Base-by-base conservation (phyloP, 2,888 invertebrate species). In the Tiphia femorata region DNA sequence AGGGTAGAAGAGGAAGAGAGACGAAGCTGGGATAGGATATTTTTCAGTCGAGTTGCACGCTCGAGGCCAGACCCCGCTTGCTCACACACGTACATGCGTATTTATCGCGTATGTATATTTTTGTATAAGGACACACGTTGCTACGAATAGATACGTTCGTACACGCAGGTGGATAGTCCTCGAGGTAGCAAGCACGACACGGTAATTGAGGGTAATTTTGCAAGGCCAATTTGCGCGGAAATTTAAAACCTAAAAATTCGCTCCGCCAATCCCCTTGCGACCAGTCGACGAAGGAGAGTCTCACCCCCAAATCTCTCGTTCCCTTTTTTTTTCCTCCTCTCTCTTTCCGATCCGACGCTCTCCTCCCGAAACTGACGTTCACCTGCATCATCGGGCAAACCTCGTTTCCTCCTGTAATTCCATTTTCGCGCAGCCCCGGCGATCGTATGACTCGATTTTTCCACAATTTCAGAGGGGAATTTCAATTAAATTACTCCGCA, bases 361-460 rank as follows among this genome's bases (percentile, higher is more conserved):
- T 54, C 58, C 58, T 61, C 58, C n/a, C 49, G 46, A 66, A 53
- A 53, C 30, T 35, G 54, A 5, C 56, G 62, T 71, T 75, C 74
- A 72, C 72, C 75, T 76, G 78, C 76, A 77, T 78, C 80, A 78
- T 79, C 72, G 76, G 67, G 44, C 75, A 76, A 79, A 78, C 72
- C 70, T 70, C 72, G 75, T 82, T 82, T 74, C 65, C 75, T 72
- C 70, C 66, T 69, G 63, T 78, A 79, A 81, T 81, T 79, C 72
- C 73, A 81, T 82, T 82, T 81, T 80, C 77, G 74, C 79, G 66
- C 70, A 72, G 64, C 65, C 64, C 67, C 60, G 55, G 51, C 76
- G 70, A 78, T 77, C 79, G 76, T 72, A 73, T 76, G 77, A 79
- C 78, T 78, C 79, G 79, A 81, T 81, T 81, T 81, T 81, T 81